These are phyloP conservation scores for Salmo trutta DNA, from an alignment of 2,797 vertebrate genomes.

Conservation along the genomic window DNA sequence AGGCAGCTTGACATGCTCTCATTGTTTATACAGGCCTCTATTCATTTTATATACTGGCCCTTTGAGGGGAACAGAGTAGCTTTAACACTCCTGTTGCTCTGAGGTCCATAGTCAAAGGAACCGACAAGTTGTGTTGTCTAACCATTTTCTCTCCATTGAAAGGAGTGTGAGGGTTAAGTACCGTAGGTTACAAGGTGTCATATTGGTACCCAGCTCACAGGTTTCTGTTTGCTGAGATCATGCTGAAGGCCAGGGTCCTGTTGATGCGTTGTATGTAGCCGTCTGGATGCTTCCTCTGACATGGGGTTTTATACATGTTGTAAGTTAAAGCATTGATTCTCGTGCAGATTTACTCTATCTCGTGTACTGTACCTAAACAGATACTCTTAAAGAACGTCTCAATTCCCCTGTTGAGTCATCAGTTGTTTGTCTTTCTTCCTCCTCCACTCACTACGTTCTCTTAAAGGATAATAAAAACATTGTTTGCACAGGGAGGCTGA, in stretches of 20 bases:
- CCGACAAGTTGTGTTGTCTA: neutral
- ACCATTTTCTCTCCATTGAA: no score
- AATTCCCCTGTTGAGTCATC: neutral
- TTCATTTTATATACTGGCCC: conserved; percentile 33
- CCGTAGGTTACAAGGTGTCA: neutral
- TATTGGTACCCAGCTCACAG: neutral
- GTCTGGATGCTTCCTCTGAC: no score
- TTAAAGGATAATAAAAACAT: conserved; percentile 14
- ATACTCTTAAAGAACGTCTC: neutral
- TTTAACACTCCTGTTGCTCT: conserved; percentile 1
- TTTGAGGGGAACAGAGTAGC: conserved; percentile 23
- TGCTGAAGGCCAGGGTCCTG: conserved; percentile 7
- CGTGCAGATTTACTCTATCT: neutral
- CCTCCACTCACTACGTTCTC: neutral
- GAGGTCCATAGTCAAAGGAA: conserved; percentile 17
- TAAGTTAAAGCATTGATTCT: neutral
- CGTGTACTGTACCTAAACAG: neutral
- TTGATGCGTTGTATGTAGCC: neutral
- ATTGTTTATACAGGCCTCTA: conserved; percentile 15
- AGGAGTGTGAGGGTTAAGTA: conserved; percentile 13
- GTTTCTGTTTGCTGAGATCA: neutral
- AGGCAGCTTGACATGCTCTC: conserved; percentile 44
- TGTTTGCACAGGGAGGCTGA: conserved; percentile 12
- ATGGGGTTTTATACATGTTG: no score
- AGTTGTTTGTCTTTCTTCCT: neutral